Percentiles rank a stretch among this genome's conserved stretches.
Evolutionary conservation across 2,113 vertebrate genomes (phyloP).

Genomic region (Mirounga angustirostris): DNA sequence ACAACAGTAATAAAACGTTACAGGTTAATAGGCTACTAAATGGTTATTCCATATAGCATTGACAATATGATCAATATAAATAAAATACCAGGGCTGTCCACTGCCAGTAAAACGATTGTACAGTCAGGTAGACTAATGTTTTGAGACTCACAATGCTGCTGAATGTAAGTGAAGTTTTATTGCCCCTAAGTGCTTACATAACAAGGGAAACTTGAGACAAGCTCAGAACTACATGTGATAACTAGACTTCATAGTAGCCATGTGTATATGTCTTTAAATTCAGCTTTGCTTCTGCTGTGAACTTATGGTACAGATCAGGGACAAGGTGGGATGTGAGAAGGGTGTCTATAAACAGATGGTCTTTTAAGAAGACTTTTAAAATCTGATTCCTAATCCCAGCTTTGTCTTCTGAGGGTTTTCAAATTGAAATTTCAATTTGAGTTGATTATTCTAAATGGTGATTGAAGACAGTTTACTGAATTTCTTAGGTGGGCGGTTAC

Average conservation of each 20-base stretch:
- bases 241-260: constrained; percentile 76
- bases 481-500: constrained; percentile 79
- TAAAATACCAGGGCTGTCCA: constrained; percentile 58
- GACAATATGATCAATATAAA: constrained; percentile 38
- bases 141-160: constrained; percentile 63
- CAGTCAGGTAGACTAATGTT: constrained; percentile 51
- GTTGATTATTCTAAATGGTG: constrained; percentile 85
- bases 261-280: constrained; percentile 75
- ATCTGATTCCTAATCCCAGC: constrained; percentile 80
- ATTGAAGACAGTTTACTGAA: constrained; percentile 81
- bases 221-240: constrained; percentile 67
- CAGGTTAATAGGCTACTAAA: constrained; percentile 50
- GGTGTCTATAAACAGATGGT: constrained; percentile 84
- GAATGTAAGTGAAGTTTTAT: constrained; percentile 83
- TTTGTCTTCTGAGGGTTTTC: constrained; percentile 85
- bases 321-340: constrained; percentile 39
- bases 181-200: constrained; percentile 84
- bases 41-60: constrained; percentile 42
- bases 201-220: constrained; percentile 82
- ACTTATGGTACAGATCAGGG: constrained; percentile 80
- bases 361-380: constrained; percentile 86
- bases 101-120: not conserved
- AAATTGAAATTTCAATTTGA: constrained; percentile 79
- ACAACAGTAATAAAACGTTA: constrained; percentile 56
- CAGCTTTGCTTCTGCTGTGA: constrained; percentile 78